Conservation (phyloP, 2,797 vertebrate genomes). For the Ctenopoma multispine region DNA sequence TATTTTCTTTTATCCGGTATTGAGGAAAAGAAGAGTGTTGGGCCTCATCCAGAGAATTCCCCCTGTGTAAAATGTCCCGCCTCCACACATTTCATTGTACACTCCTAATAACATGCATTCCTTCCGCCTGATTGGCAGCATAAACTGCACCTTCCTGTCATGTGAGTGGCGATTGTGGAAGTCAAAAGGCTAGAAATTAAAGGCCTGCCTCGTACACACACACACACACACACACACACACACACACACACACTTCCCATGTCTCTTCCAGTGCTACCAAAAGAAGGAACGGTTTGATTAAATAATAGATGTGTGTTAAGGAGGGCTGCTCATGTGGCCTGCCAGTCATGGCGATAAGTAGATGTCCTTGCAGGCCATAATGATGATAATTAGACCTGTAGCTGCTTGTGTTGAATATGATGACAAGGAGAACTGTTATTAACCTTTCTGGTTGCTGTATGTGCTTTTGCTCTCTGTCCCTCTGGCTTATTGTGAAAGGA, state of each 20-base stretch:
- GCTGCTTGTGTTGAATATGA: slow-evolving; percentile 93
- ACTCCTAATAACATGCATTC: slow-evolving; percentile 83
- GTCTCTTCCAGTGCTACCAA: slow-evolving; percentile 49
- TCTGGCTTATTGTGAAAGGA: slow-evolving; percentile 71
- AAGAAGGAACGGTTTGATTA: slow-evolving; percentile 96
- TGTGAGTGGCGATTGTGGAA: slow-evolving; percentile 80
- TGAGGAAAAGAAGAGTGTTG: slow-evolving; percentile 21
- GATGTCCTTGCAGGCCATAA: slow-evolving; percentile 94
- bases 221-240: slow-evolving; percentile 41
- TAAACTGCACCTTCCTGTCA: slow-evolving; percentile 84
- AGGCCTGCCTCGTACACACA: slow-evolving; percentile 60
- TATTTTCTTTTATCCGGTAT: slow-evolving; percentile 15
- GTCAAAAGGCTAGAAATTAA: slow-evolving; percentile 85
- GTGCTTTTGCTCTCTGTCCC: slow-evolving; percentile 65
- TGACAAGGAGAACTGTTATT: slow-evolving; percentile 93
- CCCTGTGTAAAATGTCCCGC: slow-evolving; percentile 47
- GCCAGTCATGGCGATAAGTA: slow-evolving; percentile 97
- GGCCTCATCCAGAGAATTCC: slow-evolving; percentile 24
- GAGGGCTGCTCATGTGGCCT: slow-evolving; percentile 88
- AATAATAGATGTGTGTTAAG: slow-evolving; percentile 99
- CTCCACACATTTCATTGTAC: slow-evolving; percentile 63
- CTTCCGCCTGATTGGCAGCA: slow-evolving; percentile 80
- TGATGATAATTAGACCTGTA: slow-evolving; percentile 96
- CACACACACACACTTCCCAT: slow-evolving; percentile 20
- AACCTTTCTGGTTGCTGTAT: slow-evolving; percentile 90